Conservation (phyloP, 2,113 vertebrate genomes). For the Lamprologus ornatipinnis region DNA sequence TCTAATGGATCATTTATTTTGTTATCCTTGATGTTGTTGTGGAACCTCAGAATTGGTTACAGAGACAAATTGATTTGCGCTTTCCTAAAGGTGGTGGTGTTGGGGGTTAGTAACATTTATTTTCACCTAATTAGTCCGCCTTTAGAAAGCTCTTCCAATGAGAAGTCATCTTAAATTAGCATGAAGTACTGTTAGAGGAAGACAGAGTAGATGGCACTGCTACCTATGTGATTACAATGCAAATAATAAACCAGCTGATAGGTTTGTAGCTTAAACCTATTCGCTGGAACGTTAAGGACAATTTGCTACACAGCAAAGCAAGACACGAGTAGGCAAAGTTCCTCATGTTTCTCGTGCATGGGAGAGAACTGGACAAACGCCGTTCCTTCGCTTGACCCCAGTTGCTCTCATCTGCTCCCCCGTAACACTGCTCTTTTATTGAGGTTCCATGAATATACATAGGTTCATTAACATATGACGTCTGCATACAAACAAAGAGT, state of each 20-base stretch:
- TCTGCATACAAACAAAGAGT: too few species aligned
- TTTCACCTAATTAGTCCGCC: background rate
- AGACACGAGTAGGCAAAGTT: too few species aligned
- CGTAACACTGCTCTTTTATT: too few species aligned
- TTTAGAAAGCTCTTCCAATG: background rate
- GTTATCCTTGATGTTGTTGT: background rate
- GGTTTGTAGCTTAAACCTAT: too few species aligned
- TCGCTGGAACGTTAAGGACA: too few species aligned
- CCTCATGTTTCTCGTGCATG: too few species aligned
- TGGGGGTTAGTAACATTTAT: background rate
- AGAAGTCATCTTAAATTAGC: background rate
- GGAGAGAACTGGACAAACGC: too few species aligned
- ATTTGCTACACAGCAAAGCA: too few species aligned
- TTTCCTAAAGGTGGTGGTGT: background rate
- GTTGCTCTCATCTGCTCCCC: accelerated
- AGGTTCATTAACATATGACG: too few species aligned
- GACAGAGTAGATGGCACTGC: background rate
- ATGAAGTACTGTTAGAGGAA: background rate
- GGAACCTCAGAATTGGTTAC: background rate
- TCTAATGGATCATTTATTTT: background rate
- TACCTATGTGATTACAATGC: background rate
- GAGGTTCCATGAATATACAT: too few species aligned
- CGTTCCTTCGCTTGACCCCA: too few species aligned
- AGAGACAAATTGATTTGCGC: slow-evolving; percentile 8
- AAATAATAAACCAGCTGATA: background rate